Evolutionary conservation across 2,113 vertebrate genomes (phyloP), one percentile per base, ranked within the genome.

Genomic region (Nibea coibor): DNA sequence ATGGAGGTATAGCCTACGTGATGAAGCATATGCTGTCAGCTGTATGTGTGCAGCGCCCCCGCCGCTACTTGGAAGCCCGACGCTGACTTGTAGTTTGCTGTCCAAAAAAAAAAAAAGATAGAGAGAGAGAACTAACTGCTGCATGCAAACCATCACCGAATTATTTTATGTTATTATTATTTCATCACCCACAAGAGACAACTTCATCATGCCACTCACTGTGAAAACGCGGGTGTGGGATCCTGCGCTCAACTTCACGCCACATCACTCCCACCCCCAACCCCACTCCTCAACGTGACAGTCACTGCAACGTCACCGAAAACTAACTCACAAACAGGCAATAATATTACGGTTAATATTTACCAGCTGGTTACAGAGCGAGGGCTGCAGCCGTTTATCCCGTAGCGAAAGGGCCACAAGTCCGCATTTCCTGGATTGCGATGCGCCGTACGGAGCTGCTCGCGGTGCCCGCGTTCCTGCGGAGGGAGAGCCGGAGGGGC

Each of bases 391-490:
- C 86, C 91, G 83, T 94, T 88, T 93, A 94, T 92, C 93, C 92
- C 67, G 87, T 54, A 61, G 69, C 69, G 79, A 89, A 87, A 75
- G 87, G 81, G 91, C 87, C 90, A 89, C 78, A 87, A 83, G 85
- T 93, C 92, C 85, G 94, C 94, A 94, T 95, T 93, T 94, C 91
- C 92, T 93, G 89, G 89, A 89, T 89, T 67, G 81, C 78, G 92
- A 83, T 78, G 87, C 64, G 75, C 82, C 48, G 81, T 82, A 70
- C 76, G 12, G 66, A 82, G 84, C 70, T 68, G 85, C 83, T 82
- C 48, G 74, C 68, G 64, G 81, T 48, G 88, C 31, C 87, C 53
- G 86, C 64, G 90, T 70, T 61, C 59, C 65, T 45, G 65, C 22
- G 81, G 47, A 63, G 62, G 81, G 26, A 68, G 81, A 75, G 85